Evolutionary conservation across 1,140 invertebrate species (phyloP), one percentile per base, ranked within the genome.

Genomic region (Cepaea nemoralis): DNA sequence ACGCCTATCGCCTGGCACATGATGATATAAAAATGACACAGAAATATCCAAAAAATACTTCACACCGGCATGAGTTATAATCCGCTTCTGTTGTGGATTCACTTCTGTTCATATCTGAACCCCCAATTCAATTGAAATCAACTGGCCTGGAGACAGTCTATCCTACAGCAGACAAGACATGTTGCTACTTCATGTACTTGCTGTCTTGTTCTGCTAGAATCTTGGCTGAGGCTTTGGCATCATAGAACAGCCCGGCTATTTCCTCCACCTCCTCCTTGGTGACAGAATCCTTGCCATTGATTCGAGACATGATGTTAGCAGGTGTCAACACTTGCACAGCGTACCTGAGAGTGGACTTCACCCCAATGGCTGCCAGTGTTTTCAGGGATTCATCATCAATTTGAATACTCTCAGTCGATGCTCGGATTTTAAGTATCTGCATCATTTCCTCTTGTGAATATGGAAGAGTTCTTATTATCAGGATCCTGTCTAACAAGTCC

Each of bases 141-240:
- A n/a, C n/a, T n/a, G n/a, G 24, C 55, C 55, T 22, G 22, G 2
- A 55, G 5, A n/a, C 50, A 55, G 50, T 14, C n/a, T n/a, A 12
- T 14, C n/a, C 24, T 24, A 55, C 50, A 55, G 22, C 24, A 22
- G 50, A 12, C 8, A 22, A 55, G 24, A 55, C 50, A 22, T 55
- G 10, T 10, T 40, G 73, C 85, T 87, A 91, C 83, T 91, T 95
- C 96, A 99, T 98, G 92, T 94, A 99, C 92, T 98, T 98, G 86
- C 97, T 96, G 87, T 95, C 94, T 87, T 98, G 94, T 89, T 97
- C 95, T 0, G 95, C 94, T 40, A 99, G 92, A 87, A 99, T 96
- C 91, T 96, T 96, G 0, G 97, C 97, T 0, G 98, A 99, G 35
- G 96, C 95, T 92, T 99, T 99, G 27, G 97, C 97, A 93, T 99